Conservation (phyloP, 1,140 invertebrate genomes). For the Drosophila melanica region DNA sequence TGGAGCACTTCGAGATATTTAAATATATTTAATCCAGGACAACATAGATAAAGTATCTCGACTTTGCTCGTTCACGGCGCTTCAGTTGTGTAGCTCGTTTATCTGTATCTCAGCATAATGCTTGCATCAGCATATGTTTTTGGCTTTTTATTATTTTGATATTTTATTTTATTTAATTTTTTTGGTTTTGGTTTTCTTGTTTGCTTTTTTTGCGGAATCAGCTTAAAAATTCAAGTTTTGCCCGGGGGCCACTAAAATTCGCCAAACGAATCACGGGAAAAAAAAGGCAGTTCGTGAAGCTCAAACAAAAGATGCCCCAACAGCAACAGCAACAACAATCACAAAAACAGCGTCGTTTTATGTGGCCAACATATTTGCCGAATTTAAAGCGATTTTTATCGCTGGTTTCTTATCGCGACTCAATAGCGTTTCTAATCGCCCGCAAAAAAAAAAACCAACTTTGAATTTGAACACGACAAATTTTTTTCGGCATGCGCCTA, state of each 20-base stretch:
- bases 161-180: slow-evolving; percentile 30
- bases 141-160: slow-evolving; percentile 16
- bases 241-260: slow-evolving; percentile 50
- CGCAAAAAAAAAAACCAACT: slow-evolving; percentile 9
- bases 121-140: slow-evolving; percentile 58
- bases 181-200: slow-evolving; percentile 33
- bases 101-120: slow-evolving; percentile 42
- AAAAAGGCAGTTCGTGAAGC: slow-evolving; percentile 43
- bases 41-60: slow-evolving; percentile 83
- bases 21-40: slow-evolving; percentile 84
- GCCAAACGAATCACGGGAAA: slow-evolving; percentile 34
- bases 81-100: slow-evolving; percentile 34
- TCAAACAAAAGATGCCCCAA: slow-evolving; percentile 64
- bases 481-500: slow-evolving; percentile 9
- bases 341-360: slow-evolving; percentile 15
- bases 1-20: slow-evolving; percentile 55
- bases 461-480: not conserved
- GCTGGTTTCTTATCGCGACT: slow-evolving; percentile 40
- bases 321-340: slow-evolving; percentile 24
- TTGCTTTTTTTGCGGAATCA: slow-evolving; percentile 73
- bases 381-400: slow-evolving; percentile 41
- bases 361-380: slow-evolving; percentile 25
- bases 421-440: slow-evolving; percentile 34
- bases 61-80: slow-evolving; percentile 41
- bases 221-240: slow-evolving; percentile 82